Evolutionary conservation across 2,888 invertebrate species (phyloP), one percentile per base, ranked within the genome.

Genomic region (Argyresthia albistria): DNA sequence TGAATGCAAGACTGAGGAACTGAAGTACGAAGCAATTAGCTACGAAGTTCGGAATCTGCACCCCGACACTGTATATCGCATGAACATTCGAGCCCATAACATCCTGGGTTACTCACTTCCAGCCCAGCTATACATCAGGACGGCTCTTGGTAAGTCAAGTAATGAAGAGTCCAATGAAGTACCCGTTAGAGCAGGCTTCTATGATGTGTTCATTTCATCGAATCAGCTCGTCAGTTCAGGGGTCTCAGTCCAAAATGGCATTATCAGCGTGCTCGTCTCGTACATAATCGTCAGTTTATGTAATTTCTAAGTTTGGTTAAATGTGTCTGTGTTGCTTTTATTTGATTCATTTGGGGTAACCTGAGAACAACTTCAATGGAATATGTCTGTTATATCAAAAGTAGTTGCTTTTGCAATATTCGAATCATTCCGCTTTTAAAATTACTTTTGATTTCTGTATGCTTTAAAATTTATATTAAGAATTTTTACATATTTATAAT

Each of bases 71-170:
- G 91, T 91, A 60, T 97, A 98, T 88, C 91, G 91, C 68, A 92
- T 96, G 67, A 94, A 95, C 69, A 88, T 97, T 54, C 89, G 91
- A 60, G 97, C 97, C 46, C 94, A 93, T 75, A 98, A 98, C 77
- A 83, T 90, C 25, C 93, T 97, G 58, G 97, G 97, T 54, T 92
- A 88, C 79, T 95, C 97, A 66, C 87, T 90, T 55, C 93, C 95
- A 1, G 93, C 93, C 45, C 90, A 92, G 69, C 90, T 95, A 61
- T 90, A 92, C 72, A 90, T 97, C 76, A 95, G 93, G 86, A 97
- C 97, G 59, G 93, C 95, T 67, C 90, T 92, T 90, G 96, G 96
- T 96, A 93, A 94, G 94, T 25, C 25, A 25, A 91, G 88, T 73
- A 78, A 77, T 69, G 77, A 77, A 68, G 83, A 84, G 61, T 78